Evolutionary conservation across 2,113 vertebrate species (phyloP).

Genomic region (Ranitomeya variabilis): DNA sequence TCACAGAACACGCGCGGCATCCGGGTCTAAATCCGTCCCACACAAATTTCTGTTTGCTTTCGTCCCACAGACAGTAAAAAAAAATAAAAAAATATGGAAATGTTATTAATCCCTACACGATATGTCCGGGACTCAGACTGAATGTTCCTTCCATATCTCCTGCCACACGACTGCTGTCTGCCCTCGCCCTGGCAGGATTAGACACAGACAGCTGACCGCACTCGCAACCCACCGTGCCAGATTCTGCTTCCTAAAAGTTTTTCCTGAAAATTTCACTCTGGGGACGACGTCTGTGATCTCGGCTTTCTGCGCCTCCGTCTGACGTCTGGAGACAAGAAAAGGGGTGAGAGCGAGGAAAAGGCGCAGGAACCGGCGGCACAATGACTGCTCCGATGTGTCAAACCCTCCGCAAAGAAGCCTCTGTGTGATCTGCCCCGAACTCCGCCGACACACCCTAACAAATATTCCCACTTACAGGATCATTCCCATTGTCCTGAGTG

Average conservation of each 20-base stretch:
- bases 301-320: background rate
- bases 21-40: background rate
- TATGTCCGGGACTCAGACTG: conserved; percentile 21
- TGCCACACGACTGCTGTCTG: conserved; percentile 41
- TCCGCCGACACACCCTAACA: background rate
- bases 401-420: background rate
- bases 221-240: background rate
- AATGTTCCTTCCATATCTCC: conserved; percentile 22
- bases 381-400: background rate
- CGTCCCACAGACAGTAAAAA: background rate
- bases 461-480: background rate
- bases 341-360: background rate
- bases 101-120: conserved; percentile 29
- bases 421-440: background rate
- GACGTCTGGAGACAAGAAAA: conserved; percentile 21
- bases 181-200: conserved; percentile 30
- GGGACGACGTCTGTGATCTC: conserved; percentile 30
- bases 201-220: conserved; percentile 31
- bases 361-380: background rate
- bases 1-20: background rate
- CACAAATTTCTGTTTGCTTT: background rate
- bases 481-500: too few relatives aligned
- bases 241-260: conserved; percentile 41
- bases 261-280: conserved; percentile 35
- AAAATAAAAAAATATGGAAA: conserved; percentile 5